These are phyloP conservation scores for Ceratina japonica DNA, from an alignment of 1,140 invertebrate species.

Conservation along the genomic window DNA sequence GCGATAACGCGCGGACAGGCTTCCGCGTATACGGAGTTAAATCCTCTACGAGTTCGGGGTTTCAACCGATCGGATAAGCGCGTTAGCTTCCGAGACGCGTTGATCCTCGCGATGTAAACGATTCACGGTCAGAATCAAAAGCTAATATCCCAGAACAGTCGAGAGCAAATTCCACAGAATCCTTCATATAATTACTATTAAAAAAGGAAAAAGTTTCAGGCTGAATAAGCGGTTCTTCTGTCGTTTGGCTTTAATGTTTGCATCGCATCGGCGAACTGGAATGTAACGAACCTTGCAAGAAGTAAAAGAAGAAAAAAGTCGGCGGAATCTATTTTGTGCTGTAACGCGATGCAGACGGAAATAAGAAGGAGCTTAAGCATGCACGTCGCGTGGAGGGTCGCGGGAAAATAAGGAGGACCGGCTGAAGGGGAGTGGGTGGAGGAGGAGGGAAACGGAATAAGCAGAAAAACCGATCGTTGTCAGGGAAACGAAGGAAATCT, in stretches of 20 bases:
- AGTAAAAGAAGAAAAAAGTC: neutral
- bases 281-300: too few species aligned
- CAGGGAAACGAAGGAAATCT: slow-evolving; percentile 65
- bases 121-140: too few species aligned
- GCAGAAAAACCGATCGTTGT: slow-evolving; percentile 64
- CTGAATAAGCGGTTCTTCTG: too few species aligned
- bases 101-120: neutral
- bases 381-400: neutral
- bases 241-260: too few species aligned
- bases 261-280: too few species aligned
- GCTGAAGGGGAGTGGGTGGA: neutral
- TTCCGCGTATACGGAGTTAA: slow-evolving; percentile 22
- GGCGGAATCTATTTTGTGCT: too few species aligned
- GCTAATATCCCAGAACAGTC: too few species aligned
- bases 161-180: too few species aligned
- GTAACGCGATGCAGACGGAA: neutral
- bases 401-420: neutral
- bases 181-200: too few species aligned
- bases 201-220: too few species aligned
- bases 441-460: neutral
- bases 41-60: slow-evolving; percentile 7
- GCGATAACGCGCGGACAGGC: slow-evolving; percentile 10
- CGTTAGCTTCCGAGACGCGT: neutral
- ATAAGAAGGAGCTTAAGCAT: slow-evolving; percentile 22
- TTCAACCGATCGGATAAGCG: slow-evolving; percentile 19